Conservation (phyloP, 2,113 vertebrate species). For the Brachypodius melanocephalos region DNA sequence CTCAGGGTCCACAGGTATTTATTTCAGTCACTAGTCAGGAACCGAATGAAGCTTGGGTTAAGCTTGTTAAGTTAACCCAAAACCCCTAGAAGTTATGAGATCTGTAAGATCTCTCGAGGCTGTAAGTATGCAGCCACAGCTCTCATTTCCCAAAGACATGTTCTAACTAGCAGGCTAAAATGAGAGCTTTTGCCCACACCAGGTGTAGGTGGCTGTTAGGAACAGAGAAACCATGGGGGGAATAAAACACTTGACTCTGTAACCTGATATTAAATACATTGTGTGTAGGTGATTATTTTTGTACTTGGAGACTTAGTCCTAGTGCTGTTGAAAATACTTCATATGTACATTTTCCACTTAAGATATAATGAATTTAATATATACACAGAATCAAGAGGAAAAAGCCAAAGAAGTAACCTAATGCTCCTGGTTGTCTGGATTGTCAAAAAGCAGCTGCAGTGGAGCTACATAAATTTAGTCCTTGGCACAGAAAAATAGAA, state of each 20-base stretch:
- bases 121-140: not conserved
- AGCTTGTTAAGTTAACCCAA: not conserved
- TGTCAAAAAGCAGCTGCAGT: not conserved
- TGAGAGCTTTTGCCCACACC: not conserved
- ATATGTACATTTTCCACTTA: not conserved
- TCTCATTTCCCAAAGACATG: not conserved
- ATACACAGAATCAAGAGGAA: not conserved
- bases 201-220: not conserved
- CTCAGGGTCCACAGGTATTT: not conserved
- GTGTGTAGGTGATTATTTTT: not conserved
- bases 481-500: not conserved
- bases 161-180: not conserved
- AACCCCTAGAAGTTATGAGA: not conserved
- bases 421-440: not conserved
- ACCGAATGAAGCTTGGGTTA: not conserved
- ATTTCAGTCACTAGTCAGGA: not conserved
- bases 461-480: not conserved
- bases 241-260: not conserved
- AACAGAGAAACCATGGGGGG: not conserved
- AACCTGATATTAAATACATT: not conserved
- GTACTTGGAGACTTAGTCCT: not conserved
- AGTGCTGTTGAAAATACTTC: not conserved
- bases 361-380: not conserved
- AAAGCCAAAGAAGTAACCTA: not conserved
- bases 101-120: rapidly evolving